Evolutionary conservation across 1,140 invertebrate genomes (phyloP), one percentile per base, ranked within the genome.

Genomic region (Pristionchus pacificus): DNA sequence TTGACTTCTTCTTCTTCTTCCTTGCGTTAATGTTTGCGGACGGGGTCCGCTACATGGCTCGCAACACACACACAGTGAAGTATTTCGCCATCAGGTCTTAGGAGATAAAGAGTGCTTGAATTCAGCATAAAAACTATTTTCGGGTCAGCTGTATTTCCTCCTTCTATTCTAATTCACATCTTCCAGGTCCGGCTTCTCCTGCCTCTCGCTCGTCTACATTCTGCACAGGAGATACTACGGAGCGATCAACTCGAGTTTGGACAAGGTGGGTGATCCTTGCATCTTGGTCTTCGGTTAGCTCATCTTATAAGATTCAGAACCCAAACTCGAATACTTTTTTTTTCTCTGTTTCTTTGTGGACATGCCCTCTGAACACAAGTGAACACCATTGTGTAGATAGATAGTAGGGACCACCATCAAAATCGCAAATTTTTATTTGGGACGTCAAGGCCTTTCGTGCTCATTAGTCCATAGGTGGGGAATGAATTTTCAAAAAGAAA

Each of bases 171-270:
- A n/a, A n/a, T n/a, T n/a, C n/a, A n/a, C n/a, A n/a, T n/a, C n/a
- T n/a, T n/a, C n/a, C n/a, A n/a, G n/a, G 81, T 78, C 83, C 27
- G 70, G 57, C 1, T 83, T 82, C 60, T 83, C 78, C 30, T 58
- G 70, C 24, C 67, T 84, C 24, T 71, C 75, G 2, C 61, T 83
- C 1, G 60, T 83, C 30, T 83, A 83, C 66, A 70, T 83, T 28
- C 57, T 83, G 3, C 81, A 83, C 63, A 66, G 81, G 38, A 68
- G 79, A n/a, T 83, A 78, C 70, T 83, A 82, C 64, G 81, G 81
- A 49, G 72, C 80, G 10, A 73, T 83, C 24, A 67, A 79, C 49
- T 71, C 72, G 2, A 69, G 80, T 74, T 72, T 83, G 55, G 81
- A 83, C 66, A 73, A 83, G 69, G 74, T 73, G 3, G 24, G 15